Evolutionary conservation across 2,888 invertebrate species (phyloP).

Genomic region (Coenonympha arcania): DNA sequence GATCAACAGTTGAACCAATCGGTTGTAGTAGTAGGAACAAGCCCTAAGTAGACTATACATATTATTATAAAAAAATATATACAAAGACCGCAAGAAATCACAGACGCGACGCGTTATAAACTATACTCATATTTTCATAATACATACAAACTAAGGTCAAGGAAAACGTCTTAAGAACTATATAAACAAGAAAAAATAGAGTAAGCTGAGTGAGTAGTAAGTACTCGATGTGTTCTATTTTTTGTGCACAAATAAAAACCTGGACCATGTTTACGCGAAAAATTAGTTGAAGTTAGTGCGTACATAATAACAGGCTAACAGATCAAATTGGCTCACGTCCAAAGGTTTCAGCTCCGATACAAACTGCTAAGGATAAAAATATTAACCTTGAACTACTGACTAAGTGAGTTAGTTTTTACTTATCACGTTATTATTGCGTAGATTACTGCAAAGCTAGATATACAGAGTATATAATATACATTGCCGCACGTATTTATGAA

Average conservation of each 20-base stretch:
- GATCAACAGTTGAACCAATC: no score
- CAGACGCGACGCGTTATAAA: no score
- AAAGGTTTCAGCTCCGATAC: constrained; percentile 45
- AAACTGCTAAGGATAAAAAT: constrained; percentile 36
- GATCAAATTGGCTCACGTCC: constrained; percentile 41
- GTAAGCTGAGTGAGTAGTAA: no score
- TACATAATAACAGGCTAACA: constrained; percentile 16
- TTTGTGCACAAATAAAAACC: constrained; percentile 7
- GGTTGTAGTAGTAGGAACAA: no score
- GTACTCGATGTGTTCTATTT: not conserved
- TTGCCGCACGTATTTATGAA: not conserved
- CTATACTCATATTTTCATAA: no score
- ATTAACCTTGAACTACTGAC: constrained; percentile 42
- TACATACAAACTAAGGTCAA: not conserved
- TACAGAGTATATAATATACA: not conserved
- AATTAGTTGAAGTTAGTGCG: constrained; percentile 10
- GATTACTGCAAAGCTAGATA: not conserved
- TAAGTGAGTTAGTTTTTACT: constrained; percentile 17
- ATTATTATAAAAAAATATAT: no score
- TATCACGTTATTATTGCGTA: constrained; percentile 7
- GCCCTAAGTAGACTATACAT: no score
- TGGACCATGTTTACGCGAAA: constrained; percentile 4
- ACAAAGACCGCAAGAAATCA: no score
- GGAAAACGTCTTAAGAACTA: not conserved
- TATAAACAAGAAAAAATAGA: not conserved